phyloP scores from a whole-genome alignment of 2,113 vertebrate genomes.

The Hystrix cristata region DNA sequence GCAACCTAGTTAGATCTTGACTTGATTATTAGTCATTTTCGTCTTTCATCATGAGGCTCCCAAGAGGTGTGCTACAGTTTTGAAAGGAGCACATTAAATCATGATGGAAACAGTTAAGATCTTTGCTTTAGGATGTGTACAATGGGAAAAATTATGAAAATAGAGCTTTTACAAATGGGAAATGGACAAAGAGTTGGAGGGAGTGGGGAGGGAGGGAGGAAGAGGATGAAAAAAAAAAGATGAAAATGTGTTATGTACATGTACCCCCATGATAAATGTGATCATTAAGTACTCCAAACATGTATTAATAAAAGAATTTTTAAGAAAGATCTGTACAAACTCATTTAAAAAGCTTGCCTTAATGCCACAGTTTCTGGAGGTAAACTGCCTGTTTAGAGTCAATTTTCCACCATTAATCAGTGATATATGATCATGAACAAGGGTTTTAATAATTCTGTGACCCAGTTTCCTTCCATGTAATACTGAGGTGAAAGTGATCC shows the following conservation, averaged over 20 bases:
- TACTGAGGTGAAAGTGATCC: not conserved
- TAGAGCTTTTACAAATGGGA: too few species aligned
- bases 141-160: too few species aligned
- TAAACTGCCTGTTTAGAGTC: not conserved
- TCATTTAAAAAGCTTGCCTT: slow-evolving; percentile 40
- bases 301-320: not conserved
- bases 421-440: not conserved
- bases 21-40: slow-evolving; percentile 65
- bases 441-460: not conserved
- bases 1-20: slow-evolving; percentile 35
- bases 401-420: not conserved
- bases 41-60: slow-evolving; percentile 33
- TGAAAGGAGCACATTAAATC: slow-evolving; percentile 43
- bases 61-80: not conserved
- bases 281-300: not conserved
- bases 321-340: not conserved
- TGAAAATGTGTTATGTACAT: not conserved
- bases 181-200: not conserved
- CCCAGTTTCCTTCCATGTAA: not conserved
- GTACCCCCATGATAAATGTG: not conserved
- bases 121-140: slow-evolving; percentile 40
- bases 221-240: not conserved
- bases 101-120: slow-evolving; percentile 45
- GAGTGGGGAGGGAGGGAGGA: not conserved
- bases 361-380: not conserved